Evolutionary conservation across 2,888 invertebrate species (phyloP).

Genomic region (Chloroclystis v-ata): DNA sequence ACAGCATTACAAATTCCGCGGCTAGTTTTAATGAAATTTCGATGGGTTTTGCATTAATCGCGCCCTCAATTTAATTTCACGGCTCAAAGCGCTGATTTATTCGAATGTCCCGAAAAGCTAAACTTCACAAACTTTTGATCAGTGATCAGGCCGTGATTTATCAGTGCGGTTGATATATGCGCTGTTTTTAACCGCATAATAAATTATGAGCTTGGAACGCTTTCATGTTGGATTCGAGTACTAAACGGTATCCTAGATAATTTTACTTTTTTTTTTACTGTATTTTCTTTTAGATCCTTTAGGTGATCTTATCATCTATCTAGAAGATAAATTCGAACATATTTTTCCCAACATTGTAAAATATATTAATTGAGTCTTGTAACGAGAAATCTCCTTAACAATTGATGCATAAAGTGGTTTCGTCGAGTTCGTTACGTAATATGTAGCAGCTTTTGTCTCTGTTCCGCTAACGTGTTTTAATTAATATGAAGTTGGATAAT

Average conservation of each 20-base stretch:
- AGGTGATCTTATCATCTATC: no score
- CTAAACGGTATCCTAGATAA: background rate
- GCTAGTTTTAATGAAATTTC: slow-evolving; percentile 29
- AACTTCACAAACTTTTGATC: slow-evolving; percentile 60
- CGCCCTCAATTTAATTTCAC: slow-evolving; percentile 57
- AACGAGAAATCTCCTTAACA: background rate
- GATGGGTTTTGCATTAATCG: slow-evolving; percentile 45
- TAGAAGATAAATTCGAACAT: no score
- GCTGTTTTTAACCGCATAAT: slow-evolving; percentile 28
- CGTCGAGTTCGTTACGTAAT: slow-evolving; percentile 5
- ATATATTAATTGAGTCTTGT: no score
- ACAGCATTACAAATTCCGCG: background rate
- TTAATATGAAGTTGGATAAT: slow-evolving; percentile 2
- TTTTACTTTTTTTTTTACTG: background rate
- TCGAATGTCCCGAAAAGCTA: slow-evolving; percentile 54
- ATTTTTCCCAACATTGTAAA: no score
- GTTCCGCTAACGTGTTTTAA: slow-evolving; percentile 11
- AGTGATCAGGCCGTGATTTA: slow-evolving; percentile 59
- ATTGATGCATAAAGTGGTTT: background rate
- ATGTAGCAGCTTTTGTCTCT: slow-evolving; percentile 10
- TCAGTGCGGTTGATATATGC: slow-evolving; percentile 47
- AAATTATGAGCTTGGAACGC: slow-evolving; percentile 9
- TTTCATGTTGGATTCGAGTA: background rate
- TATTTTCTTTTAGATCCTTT: no score
- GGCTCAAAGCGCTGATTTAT: slow-evolving; percentile 53